Conservation (phyloP, 1,140 invertebrate genomes). For the Archegozetes longisetosus region DNA sequence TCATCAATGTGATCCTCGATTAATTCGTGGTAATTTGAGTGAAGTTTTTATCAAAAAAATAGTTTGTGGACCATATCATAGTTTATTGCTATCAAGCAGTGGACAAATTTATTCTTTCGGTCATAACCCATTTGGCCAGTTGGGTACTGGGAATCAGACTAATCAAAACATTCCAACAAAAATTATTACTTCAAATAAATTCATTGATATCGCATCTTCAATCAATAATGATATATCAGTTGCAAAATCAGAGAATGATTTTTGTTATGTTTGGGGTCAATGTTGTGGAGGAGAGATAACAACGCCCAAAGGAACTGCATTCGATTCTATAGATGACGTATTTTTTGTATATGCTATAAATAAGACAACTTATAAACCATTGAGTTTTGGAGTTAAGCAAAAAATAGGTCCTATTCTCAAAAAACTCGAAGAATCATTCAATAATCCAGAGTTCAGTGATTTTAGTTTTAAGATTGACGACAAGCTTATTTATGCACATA, state of each 20-base stretch:
- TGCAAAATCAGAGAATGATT: background rate
- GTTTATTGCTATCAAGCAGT: conserved; percentile 41
- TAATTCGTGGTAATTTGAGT: conserved; percentile 31
- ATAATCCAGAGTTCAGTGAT: background rate
- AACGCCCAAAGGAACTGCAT: background rate
- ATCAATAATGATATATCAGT: background rate
- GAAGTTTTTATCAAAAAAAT: conserved; percentile 27
- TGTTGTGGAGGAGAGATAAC: background rate
- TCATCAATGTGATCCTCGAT: conserved; percentile 24
- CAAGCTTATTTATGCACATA: conserved; percentile 6
- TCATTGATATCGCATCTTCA: conserved; percentile 1
- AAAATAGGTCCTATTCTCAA: background rate
- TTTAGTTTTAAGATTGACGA: background rate
- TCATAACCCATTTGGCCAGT: conserved; percentile 47
- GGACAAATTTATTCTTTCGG: conserved; percentile 51
- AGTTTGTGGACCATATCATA: conserved; percentile 43
- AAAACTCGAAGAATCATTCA: background rate
- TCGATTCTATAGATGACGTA: background rate
- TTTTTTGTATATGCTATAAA: background rate
- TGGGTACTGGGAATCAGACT: conserved; percentile 30
- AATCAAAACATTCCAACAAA: background rate
- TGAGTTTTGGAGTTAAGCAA: background rate
- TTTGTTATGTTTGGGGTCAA: conserved; percentile 8
- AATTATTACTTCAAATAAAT: background rate
- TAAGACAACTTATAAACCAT: background rate